Evolutionary conservation across 1,140 invertebrate species (phyloP).

Genomic region (Tetraneura akinire): DNA sequence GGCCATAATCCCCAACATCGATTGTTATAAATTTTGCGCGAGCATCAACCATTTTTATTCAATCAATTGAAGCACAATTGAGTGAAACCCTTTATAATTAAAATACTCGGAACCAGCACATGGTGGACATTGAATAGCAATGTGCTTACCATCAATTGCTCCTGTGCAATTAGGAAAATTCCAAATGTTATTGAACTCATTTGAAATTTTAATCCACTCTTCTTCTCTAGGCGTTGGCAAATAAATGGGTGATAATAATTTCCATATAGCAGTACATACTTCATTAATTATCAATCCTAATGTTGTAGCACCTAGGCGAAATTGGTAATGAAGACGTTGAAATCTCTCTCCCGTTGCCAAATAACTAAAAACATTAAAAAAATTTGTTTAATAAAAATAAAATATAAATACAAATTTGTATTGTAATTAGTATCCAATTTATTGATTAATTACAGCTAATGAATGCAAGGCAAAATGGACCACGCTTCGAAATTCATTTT

Average conservation of each 20-base stretch:
- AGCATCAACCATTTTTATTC: slow-evolving; percentile 53
- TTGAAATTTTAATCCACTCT: slow-evolving; percentile 41
- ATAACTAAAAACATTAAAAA: slow-evolving; percentile 9
- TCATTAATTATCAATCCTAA: slow-evolving; percentile 53
- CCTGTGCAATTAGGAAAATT: slow-evolving; percentile 57
- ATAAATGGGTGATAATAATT: slow-evolving; percentile 49
- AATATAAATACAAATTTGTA: no score
- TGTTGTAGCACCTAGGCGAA: slow-evolving; percentile 53
- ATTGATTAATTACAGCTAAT: slow-evolving; percentile 4
- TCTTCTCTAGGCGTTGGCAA: slow-evolving; percentile 51
- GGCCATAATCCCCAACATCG: slow-evolving; percentile 52
- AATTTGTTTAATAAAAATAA: background rate
- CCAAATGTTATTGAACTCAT: slow-evolving; percentile 54
- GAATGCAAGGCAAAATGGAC: slow-evolving; percentile 26
- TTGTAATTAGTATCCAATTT: slow-evolving; percentile 4
- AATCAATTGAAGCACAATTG: slow-evolving; percentile 54
- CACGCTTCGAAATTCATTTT: background rate
- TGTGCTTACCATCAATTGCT: slow-evolving; percentile 57
- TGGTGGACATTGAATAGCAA: slow-evolving; percentile 57
- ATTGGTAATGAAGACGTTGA: slow-evolving; percentile 53
- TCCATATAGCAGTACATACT: slow-evolving; percentile 54
- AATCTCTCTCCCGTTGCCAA: slow-evolving; percentile 47
- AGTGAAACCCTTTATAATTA: slow-evolving; percentile 53
- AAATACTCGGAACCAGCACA: slow-evolving; percentile 54
- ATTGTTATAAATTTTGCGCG: slow-evolving; percentile 53